These are phyloP conservation scores for Phrynocephalus vlangalii DNA, from an alignment of 2,797 vertebrate species.

Conservation along the genomic window DNA sequence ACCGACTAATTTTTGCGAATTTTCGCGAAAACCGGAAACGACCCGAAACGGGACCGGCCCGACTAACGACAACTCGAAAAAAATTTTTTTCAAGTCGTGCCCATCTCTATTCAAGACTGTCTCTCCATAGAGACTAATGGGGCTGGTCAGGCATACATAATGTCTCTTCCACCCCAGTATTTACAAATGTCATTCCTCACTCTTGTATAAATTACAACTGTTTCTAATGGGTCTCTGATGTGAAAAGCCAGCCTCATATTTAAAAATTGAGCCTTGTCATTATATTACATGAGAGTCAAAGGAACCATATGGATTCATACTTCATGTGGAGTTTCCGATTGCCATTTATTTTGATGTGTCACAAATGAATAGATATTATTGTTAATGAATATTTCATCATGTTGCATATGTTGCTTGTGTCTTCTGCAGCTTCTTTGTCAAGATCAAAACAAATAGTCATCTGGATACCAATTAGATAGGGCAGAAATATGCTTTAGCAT, in stretches of 20 bases:
- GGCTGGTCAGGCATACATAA: no score
- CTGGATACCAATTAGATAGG: constrained; percentile 33
- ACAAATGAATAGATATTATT: constrained; percentile 12
- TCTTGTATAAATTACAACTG: not conserved
- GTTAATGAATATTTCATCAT: not conserved
- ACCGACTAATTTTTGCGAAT: no score
- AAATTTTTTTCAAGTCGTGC: no score
- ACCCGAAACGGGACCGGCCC: no score
- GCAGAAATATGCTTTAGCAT: constrained; percentile 23
- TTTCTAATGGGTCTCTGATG: not conserved
- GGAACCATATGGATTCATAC: not conserved
- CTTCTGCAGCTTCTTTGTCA: constrained; percentile 25
- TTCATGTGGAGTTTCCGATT: not conserved
- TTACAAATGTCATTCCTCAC: not conserved
- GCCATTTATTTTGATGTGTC: constrained; percentile 13
- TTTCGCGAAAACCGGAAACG: no score
- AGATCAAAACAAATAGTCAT: constrained; percentile 17
- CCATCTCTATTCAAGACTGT: no score
- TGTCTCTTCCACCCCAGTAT: not conserved
- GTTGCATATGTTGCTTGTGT: not conserved
- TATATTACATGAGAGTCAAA: not conserved
- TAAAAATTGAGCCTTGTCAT: not conserved
- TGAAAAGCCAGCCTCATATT: not conserved
- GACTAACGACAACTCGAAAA: no score
- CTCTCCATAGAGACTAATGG: no score